Base-by-base conservation (phyloP, 2,797 vertebrate species). In the Psittacula echo region DNA sequence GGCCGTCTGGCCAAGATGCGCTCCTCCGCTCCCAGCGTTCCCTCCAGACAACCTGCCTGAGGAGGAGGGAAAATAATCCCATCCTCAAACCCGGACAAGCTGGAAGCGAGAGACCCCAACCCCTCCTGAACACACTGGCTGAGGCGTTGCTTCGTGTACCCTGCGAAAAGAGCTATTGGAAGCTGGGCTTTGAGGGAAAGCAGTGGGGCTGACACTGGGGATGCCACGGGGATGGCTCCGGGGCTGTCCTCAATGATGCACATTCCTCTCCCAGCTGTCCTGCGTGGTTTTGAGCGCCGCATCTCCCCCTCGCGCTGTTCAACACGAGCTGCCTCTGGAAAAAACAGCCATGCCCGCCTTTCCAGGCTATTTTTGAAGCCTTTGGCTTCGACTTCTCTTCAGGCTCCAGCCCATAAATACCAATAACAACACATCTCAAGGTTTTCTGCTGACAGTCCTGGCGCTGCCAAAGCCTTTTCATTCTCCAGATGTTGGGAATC, bases 401-500 rank as follows among this genome's bases (percentile, higher is more conserved):
- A 37, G 67, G 45, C 73, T 93, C 72, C 92, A 86, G 87, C 58
- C 87, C 92, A 93, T 94, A 87, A 95, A 96, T 95, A 96, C 95
- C 37, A 93, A 87, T n/a, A 93, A 95, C 85, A 95, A 85, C 88
- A 73, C 16, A 44, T 51, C 68, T 47, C 85, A 85, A 87, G 53
- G 37, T 54, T 56, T 87, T 24, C 45, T 9, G 68, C 88, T 91
- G 94, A 91, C 94, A 66, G 88, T 78, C 3, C 27, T 3, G 2
- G 15, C 72, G 5, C 82, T 91, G 94, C 94, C 95, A 95, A 90
- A 11, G 27, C 71, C 32, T 85, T 62, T 78, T 8, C 9, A 47
- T 87, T 82, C 90, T 91, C 94, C 95, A 96, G 95, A 95, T 95
- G 94, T 56, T 4, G n/a, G 81, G 84, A 91, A 94, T 72, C 71